Conservation (phyloP, 2,888 invertebrate species). For the Philereme vetulata region DNA sequence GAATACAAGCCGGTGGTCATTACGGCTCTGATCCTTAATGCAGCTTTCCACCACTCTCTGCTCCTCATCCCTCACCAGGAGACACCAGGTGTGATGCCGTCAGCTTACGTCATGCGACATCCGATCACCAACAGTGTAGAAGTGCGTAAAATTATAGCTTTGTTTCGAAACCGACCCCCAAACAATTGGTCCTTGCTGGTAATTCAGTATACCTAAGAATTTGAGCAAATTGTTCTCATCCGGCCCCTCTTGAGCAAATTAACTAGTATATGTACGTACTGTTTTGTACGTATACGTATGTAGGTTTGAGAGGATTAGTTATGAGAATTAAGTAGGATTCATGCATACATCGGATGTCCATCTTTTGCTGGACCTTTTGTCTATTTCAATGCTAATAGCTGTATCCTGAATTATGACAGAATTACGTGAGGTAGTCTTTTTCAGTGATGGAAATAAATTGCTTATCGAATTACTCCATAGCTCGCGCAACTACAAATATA, state of each 20-base stretch:
- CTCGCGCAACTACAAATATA: conserved; percentile 12
- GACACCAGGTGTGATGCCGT: conserved; percentile 89
- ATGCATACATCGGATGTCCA: conserved; percentile 54
- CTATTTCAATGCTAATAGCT: conserved; percentile 29
- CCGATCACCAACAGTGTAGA: conserved; percentile 88
- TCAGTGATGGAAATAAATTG: conserved; percentile 43
- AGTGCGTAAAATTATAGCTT: conserved; percentile 68
- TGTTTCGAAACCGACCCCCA: conserved; percentile 58
- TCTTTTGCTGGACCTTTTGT: conserved; percentile 43
- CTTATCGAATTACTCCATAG: conserved; percentile 36
- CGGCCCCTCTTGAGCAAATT: conserved; percentile 74
- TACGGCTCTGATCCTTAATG: conserved; percentile 89
- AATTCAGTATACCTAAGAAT: conserved; percentile 75
- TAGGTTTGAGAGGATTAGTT: conserved; percentile 68
- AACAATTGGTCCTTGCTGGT: conserved; percentile 60
- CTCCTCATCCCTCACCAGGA: conserved; percentile 91
- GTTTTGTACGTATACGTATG: conserved; percentile 55
- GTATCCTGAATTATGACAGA: conserved; percentile 27
- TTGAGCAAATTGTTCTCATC: conserved; percentile 81
- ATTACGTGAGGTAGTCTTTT: conserved; percentile 32
- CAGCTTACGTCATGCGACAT: conserved; percentile 90
- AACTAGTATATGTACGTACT: conserved; percentile 62
- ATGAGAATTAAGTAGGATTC: conserved; percentile 75
- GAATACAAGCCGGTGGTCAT: conserved; percentile 93
- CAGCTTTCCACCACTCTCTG: conserved; percentile 90